Conservation (phyloP, 30 jellyfish, hydroid and myxozoan genomes). For the Aurelia aurita complex sp. Pacific region DNA sequence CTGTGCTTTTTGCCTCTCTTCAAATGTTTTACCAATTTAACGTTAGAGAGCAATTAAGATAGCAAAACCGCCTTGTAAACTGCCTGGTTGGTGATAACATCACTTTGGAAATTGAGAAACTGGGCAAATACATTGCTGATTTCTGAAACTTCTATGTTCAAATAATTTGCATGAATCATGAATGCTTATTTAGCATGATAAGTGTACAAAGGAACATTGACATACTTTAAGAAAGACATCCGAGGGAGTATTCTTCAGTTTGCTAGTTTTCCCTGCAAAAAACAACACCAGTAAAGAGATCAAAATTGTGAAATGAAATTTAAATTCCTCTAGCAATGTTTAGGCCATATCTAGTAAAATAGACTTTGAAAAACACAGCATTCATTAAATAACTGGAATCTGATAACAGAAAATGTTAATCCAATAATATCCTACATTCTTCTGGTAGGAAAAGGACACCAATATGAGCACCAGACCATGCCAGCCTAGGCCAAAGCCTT, state of each 20-base stretch:
- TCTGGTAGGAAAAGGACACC: not conserved
- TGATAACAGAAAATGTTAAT: not conserved
- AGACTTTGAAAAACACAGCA: not conserved
- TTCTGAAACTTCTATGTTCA: not conserved
- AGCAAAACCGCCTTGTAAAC: not conserved
- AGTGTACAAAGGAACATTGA: not conserved
- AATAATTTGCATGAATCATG: not conserved
- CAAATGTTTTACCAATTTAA: not conserved
- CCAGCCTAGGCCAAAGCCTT: not conserved
- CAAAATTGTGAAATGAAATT: not conserved
- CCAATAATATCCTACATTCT: not conserved
- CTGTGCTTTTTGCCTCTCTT: not conserved
- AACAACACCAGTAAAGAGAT: constrained; percentile 1
- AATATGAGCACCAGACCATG: not conserved
- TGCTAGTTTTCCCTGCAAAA: constrained; percentile 7
- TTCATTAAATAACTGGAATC: no score
- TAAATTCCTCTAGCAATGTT: not conserved
- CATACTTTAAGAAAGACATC: constrained; percentile 13
- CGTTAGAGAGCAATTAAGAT: not conserved
- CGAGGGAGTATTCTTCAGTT: not conserved
- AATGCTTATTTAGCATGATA: not conserved
- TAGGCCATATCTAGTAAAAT: not conserved
- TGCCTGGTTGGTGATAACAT: not conserved
- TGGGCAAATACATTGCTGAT: not conserved
- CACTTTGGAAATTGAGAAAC: not conserved